Evolutionary conservation across 2,888 invertebrate genomes (phyloP).

Genomic region (Gymnosoma rotundatum): DNA sequence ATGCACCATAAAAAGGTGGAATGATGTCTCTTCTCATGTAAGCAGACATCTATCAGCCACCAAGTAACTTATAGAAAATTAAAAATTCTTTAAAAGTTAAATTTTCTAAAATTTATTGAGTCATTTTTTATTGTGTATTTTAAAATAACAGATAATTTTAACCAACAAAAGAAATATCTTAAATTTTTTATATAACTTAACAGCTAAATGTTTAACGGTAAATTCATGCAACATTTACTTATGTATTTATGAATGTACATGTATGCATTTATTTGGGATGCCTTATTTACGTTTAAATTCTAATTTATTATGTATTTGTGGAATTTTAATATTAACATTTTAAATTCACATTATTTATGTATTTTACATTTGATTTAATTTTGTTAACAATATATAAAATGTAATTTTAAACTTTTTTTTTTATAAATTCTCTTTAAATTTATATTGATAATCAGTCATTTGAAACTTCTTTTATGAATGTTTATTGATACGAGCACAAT

Average conservation of each 20-base stretch:
- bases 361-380: constrained; percentile 1
- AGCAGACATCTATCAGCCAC: no score
- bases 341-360: background rate
- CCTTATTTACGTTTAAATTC: no score
- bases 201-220: constrained; percentile 28
- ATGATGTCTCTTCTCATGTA: no score
- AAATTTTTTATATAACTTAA: background rate
- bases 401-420: constrained; percentile 10
- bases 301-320: no score
- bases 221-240: constrained; percentile 34
- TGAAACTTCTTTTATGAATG: background rate
- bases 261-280: background rate
- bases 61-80: constrained; percentile 20
- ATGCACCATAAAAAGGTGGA: no score
- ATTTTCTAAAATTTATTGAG: constrained; percentile 37
- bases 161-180: constrained; percentile 28
- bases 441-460: background rate
- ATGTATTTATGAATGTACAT: background rate
- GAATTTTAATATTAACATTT: no score
- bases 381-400: constrained; percentile 1
- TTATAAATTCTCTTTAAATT: background rate
- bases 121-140: constrained; percentile 8
- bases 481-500: background rate
- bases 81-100: background rate
- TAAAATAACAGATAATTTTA: constrained; percentile 46